A percentile compares a stretch with the other conserved stretches of the same genome.
These are phyloP conservation scores for Deroplatys truncata DNA, from an alignment of 2,888 invertebrate species.

Conservation along the genomic window DNA sequence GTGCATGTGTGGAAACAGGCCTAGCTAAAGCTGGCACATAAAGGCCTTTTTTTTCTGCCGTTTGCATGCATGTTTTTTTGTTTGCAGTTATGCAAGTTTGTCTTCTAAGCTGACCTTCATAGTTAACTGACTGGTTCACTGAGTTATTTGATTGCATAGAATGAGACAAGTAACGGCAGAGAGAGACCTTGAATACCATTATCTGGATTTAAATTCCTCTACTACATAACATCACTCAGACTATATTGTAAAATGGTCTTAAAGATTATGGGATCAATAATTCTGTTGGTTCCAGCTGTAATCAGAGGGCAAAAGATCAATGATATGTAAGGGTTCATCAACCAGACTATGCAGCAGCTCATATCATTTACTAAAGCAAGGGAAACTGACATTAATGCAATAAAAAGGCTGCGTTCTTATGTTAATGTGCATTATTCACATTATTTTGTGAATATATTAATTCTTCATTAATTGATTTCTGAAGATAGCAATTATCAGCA, in stretches of 20 bases:
- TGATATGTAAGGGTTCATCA: too few species aligned
- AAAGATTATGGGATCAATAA: neutral
- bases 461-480: too few species aligned
- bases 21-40: too few species aligned
- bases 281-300: neutral
- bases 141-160: neutral
- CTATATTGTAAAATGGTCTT: neutral
- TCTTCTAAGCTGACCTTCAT: neutral
- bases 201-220: neutral
- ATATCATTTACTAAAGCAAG: too few species aligned
- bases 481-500: too few species aligned
- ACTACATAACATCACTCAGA: neutral
- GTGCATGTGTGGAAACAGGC: too few species aligned
- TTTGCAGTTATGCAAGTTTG: neutral
- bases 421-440: too few species aligned
- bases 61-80: neutral
- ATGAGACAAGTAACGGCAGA: neutral
- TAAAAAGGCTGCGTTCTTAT: too few species aligned
- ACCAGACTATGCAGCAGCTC: too few species aligned
- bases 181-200: neutral
- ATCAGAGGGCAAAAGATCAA: neutral
- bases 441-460: too few species aligned
- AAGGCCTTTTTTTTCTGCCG: neutral
- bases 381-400: too few species aligned
- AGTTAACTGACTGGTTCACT: neutral